Base-by-base conservation (phyloP, 2,888 invertebrate species). In the Acronicta leporina region DNA sequence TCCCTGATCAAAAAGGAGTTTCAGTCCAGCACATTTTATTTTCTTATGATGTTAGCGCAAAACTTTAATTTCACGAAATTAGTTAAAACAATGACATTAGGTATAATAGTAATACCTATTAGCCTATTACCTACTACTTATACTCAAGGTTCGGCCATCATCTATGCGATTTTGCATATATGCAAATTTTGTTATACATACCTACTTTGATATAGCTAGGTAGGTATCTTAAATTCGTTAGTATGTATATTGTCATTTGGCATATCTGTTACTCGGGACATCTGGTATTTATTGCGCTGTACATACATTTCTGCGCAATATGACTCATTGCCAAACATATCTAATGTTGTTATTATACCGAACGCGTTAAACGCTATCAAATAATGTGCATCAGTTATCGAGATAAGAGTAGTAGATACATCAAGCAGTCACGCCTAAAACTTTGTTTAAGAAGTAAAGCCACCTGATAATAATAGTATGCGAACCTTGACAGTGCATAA, bases 401-500 rank as follows among this genome's bases (percentile, higher is more conserved):
- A 38, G n/a, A 38, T 38, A n/a, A 38, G 9, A 30, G 5, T 16
- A 2, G 4, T 30, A 51, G n/a, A n/a, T n/a, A 4, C 30, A 48
- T 48, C 35, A 43, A 2, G 49, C 9, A 54, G 38, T 49, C 41
- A 2, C 35, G 10, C 30, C 48, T 2, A 42, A 20, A 40, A 35
- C 30, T 55, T 58, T 67, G 70, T 63, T 70, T 69, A 63, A 57
- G 27, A 58, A 43, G 45, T 47, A 67, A 13, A 49, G 1, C 8
- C 38, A 65, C 42, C 48, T 33, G 47, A 44, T 64, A 72, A 57
- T 69, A 62, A 69, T 66, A 73, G 59, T 53, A 33, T 33, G 15
- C 42, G 25, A 54, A 72, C 72, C 74, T 74, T 75, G 68, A 68
- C 58, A 72, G 33, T 60, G 49, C 52, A 48, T n/a, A 38, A 38